These are phyloP conservation scores for Drosophila lacertosa DNA, from an alignment of 1,140 invertebrate species.

Conservation along the genomic window DNA sequence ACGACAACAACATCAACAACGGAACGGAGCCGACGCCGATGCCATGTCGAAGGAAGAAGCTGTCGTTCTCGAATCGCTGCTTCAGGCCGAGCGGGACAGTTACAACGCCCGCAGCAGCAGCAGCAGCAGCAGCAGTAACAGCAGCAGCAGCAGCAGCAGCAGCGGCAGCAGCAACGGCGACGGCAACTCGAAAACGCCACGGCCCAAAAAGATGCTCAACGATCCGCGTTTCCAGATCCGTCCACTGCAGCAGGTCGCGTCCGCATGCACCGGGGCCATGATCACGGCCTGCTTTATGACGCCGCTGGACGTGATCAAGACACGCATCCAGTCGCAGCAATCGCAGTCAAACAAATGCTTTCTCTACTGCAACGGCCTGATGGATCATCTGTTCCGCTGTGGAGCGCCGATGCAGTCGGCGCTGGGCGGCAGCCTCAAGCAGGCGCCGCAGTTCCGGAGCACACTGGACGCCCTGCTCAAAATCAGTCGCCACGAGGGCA, in stretches of 20 bases:
- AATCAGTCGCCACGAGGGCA: conserved; percentile 94
- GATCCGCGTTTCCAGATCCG: conserved; percentile 91
- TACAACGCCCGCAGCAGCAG: not conserved
- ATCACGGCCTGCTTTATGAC: conserved; percentile 96
- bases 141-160: not conserved
- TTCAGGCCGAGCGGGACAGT: not conserved
- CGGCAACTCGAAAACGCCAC: not conserved
- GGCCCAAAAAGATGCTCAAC: conserved; percentile 77
- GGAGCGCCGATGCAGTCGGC: conserved; percentile 83
- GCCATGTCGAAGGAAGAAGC: conserved; percentile 46
- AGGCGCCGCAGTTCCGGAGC: conserved; percentile 94
- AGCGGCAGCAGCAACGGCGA: not conserved
- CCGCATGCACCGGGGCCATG: conserved; percentile 94
- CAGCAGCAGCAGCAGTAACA: not conserved
- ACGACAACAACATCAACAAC: not conserved
- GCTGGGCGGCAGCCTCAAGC: conserved; percentile 84
- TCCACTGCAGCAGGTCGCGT: conserved; percentile 94
- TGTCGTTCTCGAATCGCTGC: not conserved
- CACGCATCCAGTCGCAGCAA: conserved; percentile 97
- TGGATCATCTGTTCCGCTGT: conserved; percentile 98
- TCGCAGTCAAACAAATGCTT: conserved; percentile 93
- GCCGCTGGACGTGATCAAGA: conserved; percentile 99
- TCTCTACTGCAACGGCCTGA: conserved; percentile 98
- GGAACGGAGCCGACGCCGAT: conserved; percentile 10
- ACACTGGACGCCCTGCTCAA: conserved; percentile 98